Evolutionary conservation across 2,797 vertebrate genomes (phyloP), one percentile per base, ranked within the genome.

Genomic region (Bradypus variegatus): DNA sequence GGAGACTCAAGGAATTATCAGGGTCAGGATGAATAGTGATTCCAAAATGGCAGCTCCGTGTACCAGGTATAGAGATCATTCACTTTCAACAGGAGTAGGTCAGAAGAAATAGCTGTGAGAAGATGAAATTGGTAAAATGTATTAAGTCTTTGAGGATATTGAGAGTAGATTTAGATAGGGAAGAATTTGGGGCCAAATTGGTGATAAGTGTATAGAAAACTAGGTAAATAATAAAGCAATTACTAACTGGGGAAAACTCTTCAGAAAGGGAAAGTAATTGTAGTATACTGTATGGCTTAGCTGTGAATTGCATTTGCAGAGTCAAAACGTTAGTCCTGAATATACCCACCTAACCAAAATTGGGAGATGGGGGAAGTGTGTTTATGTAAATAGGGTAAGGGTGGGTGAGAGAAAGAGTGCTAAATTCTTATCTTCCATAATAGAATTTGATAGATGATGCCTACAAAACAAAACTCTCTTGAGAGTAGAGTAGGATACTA

Each of bases 171-270:
- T 78, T 82, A 91, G 86, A 48, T 31, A 90, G 58, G 29, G 27
- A 73, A 79, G 64, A 89, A 41, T 82, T 93, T 62, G 21, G 41
- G 50, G 15, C 72, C 73, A 27, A 79, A 41, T 19, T 83, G 62
- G 25, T 82, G 50, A n/a, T 90, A 90, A 65, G 72, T 87, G 14
- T 88, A 53, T 65, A 58, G 29, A 89, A 91, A 95, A 83, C 41
- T 78, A 78, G 60, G 25, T 91, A 64, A 72, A 78, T 29, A 70
- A 69, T 50, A 90, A 91, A 91, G 79, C 25, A 86, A 50, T 38
- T 60, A 31, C 73, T 94, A 86, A 88, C 33, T 53, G 31, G 25
- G 48, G 31, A 78, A 91, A 72, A 62, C 25, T 89, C 29, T 27
- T 91, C n/a, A 91, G 90, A 79, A 89, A 73, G 53, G 41, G 55